A percentile compares a stretch with the other conserved stretches of the same genome.
phyloP scores from a whole-genome alignment of 2,113 vertebrate genomes.

The Pica pica region DNA sequence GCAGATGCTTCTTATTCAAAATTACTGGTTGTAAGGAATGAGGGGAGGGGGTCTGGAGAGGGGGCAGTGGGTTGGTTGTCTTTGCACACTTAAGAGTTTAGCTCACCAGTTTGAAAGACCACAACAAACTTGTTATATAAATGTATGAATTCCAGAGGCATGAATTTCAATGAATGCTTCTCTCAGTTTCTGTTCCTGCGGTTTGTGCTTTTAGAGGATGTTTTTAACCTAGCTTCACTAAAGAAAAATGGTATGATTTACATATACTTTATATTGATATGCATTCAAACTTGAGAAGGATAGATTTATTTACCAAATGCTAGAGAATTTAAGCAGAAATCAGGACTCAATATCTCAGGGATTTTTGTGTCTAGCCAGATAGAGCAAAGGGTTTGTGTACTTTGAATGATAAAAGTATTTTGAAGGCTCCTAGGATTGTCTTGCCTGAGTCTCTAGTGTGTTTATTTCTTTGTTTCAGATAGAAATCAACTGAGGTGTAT shows the following conservation, averaged over 20 bases:
- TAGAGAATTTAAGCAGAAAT: not conserved
- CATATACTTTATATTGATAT: not conserved
- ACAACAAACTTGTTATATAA: not conserved
- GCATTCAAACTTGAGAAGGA: not conserved
- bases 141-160: not conserved
- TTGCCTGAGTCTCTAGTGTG: not conserved
- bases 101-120: not conserved
- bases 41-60: not conserved
- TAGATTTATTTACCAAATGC: not conserved
- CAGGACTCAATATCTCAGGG: not conserved
- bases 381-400: not conserved
- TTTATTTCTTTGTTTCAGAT: not conserved
- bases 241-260: not conserved
- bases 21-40: not conserved
- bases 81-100: not conserved
- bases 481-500: not conserved
- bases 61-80: not conserved
- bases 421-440: not conserved
- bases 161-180: constrained; percentile 19
- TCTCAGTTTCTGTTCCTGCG: not conserved
- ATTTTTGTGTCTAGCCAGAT: not conserved
- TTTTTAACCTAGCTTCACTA: not conserved
- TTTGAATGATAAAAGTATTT: not conserved
- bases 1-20: not conserved
- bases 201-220: not conserved